Evolutionary conservation across 2,797 vertebrate species (phyloP).

Genomic region (Mustela erminea): DNA sequence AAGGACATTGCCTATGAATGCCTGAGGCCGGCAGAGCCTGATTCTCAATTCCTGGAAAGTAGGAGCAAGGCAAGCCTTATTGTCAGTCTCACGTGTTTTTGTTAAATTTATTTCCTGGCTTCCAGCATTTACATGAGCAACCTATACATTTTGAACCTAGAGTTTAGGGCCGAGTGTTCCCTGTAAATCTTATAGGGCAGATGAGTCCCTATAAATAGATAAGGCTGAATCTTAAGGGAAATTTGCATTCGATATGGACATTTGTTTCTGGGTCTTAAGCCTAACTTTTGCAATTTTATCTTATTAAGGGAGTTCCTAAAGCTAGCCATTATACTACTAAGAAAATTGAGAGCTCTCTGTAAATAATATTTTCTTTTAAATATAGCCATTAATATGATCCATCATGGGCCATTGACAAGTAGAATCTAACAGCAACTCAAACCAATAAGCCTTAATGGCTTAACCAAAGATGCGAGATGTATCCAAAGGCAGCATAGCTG

Average conservation of each 20-base stretch:
- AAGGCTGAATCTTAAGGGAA: background rate
- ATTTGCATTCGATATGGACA: background rate
- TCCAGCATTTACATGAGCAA: background rate
- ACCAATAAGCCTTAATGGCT: background rate
- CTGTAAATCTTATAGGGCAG: background rate
- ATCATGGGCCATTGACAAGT: background rate
- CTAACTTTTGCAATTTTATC: background rate
- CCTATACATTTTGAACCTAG: background rate
- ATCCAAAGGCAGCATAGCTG: background rate
- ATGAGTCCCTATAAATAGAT: background rate
- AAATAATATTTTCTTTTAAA: background rate
- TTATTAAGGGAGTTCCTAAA: background rate
- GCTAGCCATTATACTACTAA: background rate
- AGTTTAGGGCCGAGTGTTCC: background rate
- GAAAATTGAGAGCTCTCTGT: background rate
- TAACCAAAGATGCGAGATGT: background rate
- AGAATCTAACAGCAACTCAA: background rate
- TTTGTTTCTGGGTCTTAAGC: background rate
- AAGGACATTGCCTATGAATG: background rate
- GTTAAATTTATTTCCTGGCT: background rate
- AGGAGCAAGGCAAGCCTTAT: background rate
- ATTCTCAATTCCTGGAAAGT: background rate
- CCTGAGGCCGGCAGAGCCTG: background rate
- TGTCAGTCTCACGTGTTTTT: background rate
- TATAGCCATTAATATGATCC: background rate